Evolutionary conservation across 1,140 invertebrate species (phyloP).

Genomic region (Bemisia tabaci): DNA sequence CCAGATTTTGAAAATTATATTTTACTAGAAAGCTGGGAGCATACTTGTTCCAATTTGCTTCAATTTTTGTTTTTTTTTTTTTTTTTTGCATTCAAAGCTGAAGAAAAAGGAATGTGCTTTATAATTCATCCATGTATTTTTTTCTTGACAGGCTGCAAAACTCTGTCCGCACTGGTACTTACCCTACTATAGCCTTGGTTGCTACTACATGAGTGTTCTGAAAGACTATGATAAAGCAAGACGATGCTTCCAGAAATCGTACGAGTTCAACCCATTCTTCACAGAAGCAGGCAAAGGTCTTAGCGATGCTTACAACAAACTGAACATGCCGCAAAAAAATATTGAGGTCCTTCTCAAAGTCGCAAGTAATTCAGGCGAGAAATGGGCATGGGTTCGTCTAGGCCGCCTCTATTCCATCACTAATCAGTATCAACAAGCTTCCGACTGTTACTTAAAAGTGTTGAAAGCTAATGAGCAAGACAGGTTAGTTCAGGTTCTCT

Average conservation of each 20-base stretch:
- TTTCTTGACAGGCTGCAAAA: slow-evolving; percentile 43
- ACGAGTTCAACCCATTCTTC: slow-evolving; percentile 52
- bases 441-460: neutral
- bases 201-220: slow-evolving; percentile 45
- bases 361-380: slow-evolving; percentile 38
- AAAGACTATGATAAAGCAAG: slow-evolving; percentile 49
- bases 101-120: too few species aligned
- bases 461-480: neutral
- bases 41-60: too few species aligned
- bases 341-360: slow-evolving; percentile 48
- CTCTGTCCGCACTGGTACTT: slow-evolving; percentile 52
- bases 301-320: slow-evolving; percentile 52
- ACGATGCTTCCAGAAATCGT: slow-evolving; percentile 70
- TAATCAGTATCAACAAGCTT: neutral
- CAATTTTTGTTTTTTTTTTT: too few species aligned
- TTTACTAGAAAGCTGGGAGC: too few species aligned
- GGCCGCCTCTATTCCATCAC: slow-evolving; percentile 30
- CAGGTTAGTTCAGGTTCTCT: too few species aligned
- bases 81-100: too few species aligned
- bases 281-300: slow-evolving; percentile 52
- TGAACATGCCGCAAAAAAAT: slow-evolving; percentile 41
- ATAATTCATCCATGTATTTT: too few species aligned
- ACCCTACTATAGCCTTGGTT: slow-evolving; percentile 60
- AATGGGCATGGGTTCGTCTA: slow-evolving; percentile 69
- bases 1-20: too few species aligned